Percentiles rank a stretch among this genome's conserved stretches.
phyloP scores from a whole-genome alignment of 2,797 vertebrate genomes.

The Epinephelus coioides region DNA sequence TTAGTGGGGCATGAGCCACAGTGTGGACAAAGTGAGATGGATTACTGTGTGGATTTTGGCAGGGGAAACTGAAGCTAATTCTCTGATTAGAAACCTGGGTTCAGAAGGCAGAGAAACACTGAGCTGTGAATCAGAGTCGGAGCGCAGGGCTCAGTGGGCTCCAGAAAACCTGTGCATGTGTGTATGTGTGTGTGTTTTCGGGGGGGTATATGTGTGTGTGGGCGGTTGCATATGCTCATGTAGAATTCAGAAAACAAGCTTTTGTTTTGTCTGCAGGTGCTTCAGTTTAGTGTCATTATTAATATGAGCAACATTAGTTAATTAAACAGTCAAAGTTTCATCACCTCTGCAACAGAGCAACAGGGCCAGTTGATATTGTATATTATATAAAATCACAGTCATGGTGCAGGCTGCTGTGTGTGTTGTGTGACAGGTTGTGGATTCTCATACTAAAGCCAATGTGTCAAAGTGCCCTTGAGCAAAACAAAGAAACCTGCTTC shows the following conservation, averaged over 20 bases:
- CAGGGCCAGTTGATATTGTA: neutral
- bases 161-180: constrained; percentile 14
- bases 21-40: constrained; percentile 85
- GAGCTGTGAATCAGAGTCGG: constrained; percentile 77
- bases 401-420: neutral
- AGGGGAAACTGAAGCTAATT: constrained; percentile 78
- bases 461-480: constrained; percentile 23
- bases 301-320: neutral
- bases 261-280: constrained; percentile 7
- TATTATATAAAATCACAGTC: neutral
- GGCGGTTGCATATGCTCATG: constrained; percentile 1
- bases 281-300: neutral
- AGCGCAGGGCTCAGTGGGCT: constrained; percentile 46
- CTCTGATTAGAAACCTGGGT: constrained; percentile 85
- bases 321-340: neutral
- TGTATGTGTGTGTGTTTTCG: constrained; percentile 8
- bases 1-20: constrained; percentile 64
- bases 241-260: neutral
- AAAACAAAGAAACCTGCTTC: constrained; percentile 24
- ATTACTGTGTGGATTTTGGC: constrained; percentile 82
- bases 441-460: neutral
- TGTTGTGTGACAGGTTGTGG: neutral
- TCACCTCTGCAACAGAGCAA: neutral
- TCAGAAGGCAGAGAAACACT: constrained; percentile 75
- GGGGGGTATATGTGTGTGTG: constrained; percentile 19